phyloP scores from a whole-genome alignment of 2,888 invertebrate genomes.

The Rhagonycha fulva region DNA sequence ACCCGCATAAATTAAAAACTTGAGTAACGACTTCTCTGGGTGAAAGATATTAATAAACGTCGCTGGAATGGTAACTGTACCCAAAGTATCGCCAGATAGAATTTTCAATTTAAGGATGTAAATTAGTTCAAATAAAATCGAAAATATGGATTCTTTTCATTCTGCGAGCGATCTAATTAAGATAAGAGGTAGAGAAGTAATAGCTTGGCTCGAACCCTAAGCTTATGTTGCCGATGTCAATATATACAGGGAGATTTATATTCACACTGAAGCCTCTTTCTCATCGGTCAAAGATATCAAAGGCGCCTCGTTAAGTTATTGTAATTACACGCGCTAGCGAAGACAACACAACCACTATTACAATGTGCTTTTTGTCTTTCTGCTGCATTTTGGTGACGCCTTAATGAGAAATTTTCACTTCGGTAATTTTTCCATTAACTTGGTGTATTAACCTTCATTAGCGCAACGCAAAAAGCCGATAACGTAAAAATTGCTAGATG shows the following conservation, averaged over 20 bases:
- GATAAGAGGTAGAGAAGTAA: slow-evolving; percentile 50
- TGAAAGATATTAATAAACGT: slow-evolving; percentile 25
- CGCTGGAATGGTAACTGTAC: slow-evolving; percentile 19
- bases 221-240: slow-evolving; percentile 39
- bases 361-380: slow-evolving; percentile 15
- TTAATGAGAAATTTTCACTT: slow-evolving; percentile 48
- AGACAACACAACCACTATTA: slow-evolving; percentile 19
- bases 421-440: slow-evolving; percentile 48
- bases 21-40: slow-evolving; percentile 18
- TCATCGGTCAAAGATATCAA: slow-evolving; percentile 39
- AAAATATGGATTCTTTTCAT: slow-evolving; percentile 56
- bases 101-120: slow-evolving; percentile 55
- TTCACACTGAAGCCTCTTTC: slow-evolving; percentile 32
- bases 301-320: slow-evolving; percentile 37
- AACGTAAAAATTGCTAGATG: slow-evolving; percentile 14
- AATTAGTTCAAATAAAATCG: slow-evolving; percentile 56
- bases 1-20: slow-evolving; percentile 31
- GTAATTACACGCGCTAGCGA: slow-evolving; percentile 34
- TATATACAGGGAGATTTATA: slow-evolving; percentile 37
- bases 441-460: slow-evolving; percentile 41
- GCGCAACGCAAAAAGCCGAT: slow-evolving; percentile 28
- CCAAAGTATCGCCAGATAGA: slow-evolving; percentile 37
- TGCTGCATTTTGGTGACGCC: slow-evolving; percentile 25
- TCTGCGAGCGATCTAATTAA: slow-evolving; percentile 54
- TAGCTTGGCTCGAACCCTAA: slow-evolving; percentile 40